Percentiles rank a stretch among this genome's conserved stretches.
phyloP scores from a whole-genome alignment of 1,140 invertebrate species.

The Epicauta chinensis region DNA sequence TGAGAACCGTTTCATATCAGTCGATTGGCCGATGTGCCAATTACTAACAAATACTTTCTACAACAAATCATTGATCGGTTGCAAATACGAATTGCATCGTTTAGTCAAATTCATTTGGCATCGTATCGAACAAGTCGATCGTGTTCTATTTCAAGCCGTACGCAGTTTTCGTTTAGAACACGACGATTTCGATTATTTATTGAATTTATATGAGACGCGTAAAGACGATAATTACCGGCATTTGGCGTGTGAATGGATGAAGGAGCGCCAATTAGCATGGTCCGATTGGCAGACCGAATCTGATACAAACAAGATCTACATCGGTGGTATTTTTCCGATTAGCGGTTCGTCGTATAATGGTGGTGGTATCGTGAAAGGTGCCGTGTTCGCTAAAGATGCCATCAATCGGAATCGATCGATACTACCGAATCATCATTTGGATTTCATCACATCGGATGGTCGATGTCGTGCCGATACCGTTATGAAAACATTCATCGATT shows the following conservation, averaged over 20 bases:
- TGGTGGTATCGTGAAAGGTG: conserved; percentile 56
- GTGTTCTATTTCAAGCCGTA: conserved; percentile 50
- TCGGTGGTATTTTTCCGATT: conserved; percentile 74
- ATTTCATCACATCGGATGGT: conserved; percentile 57
- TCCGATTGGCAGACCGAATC: conserved; percentile 38
- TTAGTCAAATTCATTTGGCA: conserved; percentile 62
- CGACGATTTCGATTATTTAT: conserved; percentile 49
- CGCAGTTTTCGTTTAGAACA: conserved; percentile 51
- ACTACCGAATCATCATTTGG: conserved; percentile 57
- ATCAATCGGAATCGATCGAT: conserved; percentile 59
- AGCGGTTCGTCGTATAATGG: conserved; percentile 51
- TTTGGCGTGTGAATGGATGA: conserved; percentile 67
- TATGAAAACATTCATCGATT: conserved; percentile 73
- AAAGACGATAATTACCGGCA: conserved; percentile 36
- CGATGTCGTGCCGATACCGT: conserved; percentile 69
- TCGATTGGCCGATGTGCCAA: conserved; percentile 53
- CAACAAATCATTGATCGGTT: conserved; percentile 36
- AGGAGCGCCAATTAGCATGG: conserved; percentile 17
- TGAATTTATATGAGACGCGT: conserved; percentile 43
- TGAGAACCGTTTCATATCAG: conserved; percentile 44
- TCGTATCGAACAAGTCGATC: conserved; percentile 48
- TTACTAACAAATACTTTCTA: conserved; percentile 25
- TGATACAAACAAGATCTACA: conserved; percentile 48
- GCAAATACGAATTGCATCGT: conserved; percentile 58
- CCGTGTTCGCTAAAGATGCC: conserved; percentile 56